phyloP scores from a whole-genome alignment of 1,140 invertebrate genomes.

The Drosophila insularis region DNA sequence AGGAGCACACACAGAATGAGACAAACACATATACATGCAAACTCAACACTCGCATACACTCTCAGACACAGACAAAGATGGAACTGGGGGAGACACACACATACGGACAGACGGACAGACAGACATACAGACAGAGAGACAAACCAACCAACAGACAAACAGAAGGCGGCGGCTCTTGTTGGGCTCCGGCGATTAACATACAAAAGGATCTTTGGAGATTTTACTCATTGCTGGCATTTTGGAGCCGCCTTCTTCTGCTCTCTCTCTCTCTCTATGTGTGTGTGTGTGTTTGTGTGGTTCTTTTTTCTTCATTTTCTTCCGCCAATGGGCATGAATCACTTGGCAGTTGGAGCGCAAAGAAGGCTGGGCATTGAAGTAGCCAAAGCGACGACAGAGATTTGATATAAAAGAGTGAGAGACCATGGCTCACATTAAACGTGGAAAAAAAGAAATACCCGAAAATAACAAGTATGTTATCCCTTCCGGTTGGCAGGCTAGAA shows the following conservation, averaged over 20 bases:
- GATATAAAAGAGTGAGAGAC: not conserved
- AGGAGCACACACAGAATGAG: constrained; percentile 47
- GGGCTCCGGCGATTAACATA: constrained; percentile 67
- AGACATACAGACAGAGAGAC: constrained; percentile 36
- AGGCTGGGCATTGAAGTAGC: constrained; percentile 52
- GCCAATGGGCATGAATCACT: constrained; percentile 76
- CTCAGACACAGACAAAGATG: constrained; percentile 48
- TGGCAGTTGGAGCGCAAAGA: constrained; percentile 9
- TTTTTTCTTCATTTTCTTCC: constrained; percentile 38
- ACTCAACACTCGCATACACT: constrained; percentile 3
- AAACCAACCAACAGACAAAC: constrained; percentile 21
- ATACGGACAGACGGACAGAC: constrained; percentile 39
- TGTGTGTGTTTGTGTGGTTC: constrained; percentile 20
- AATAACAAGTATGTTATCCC: constrained; percentile 13
- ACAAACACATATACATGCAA: constrained; percentile 19
- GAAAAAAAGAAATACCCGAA: not conserved
- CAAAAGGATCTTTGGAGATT: constrained; percentile 68
- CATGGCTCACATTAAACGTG: not conserved
- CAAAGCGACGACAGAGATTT: constrained; percentile 49
- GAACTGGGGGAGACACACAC: constrained; percentile 35
- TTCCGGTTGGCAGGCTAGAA: constrained; percentile 8
- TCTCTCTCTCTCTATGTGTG: constrained; percentile 23
- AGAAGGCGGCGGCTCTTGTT: constrained; percentile 44
- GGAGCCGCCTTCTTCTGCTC: constrained; percentile 66
- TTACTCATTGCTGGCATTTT: constrained; percentile 38